Evolutionary conservation across 1,140 invertebrate genomes (phyloP), one percentile per base, ranked within the genome.

Genomic region (Drosophila albomicans): DNA sequence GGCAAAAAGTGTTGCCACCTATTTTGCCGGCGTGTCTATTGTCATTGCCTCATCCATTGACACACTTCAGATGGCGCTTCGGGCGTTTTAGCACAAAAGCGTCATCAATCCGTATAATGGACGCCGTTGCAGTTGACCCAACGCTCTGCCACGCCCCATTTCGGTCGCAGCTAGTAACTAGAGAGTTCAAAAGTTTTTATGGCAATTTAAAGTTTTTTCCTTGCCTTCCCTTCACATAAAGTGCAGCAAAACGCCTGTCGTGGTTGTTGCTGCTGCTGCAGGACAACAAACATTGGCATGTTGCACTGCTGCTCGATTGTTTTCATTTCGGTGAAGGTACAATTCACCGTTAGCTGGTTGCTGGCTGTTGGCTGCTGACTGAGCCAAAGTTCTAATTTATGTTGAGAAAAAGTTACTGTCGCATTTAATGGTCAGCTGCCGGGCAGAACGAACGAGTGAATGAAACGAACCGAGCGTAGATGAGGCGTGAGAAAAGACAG

Each of bases 331-430:
- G 52, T 25, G 41, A 10, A 25, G 66, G 48, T 41, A 56, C 43
- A 61, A 51, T 59, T 73, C 59, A 78, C 69, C 78, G 56, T 56
- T 28, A 45, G 11, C 16, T 35, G 30, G 5, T 32, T 25, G 20
- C 20, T 25, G 20, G 30, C 30, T 32, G 30, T 2, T 32, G 30
- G 30, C 30, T 32, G 10, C 35, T 51, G n/a, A 51, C 52, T 35
- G 62, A 30, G 51, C 52, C 35, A 61, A 76, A 86, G 68, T 87
- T 87, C 64, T 87, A 82, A 87, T 77, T 87, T 82, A 86, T 87
- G 82, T 82, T 64, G 58, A 66, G 56, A 81, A 74, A 84, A 75
- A 64, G 64, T 81, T 75, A 62, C 75, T 73, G 73, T 80, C 72
- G 66, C 61, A 63, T 81, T 81, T 67, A 80, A 85, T 84, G 77